phyloP scores from a whole-genome alignment of 2,797 vertebrate genomes.

The Apogon talboti region DNA sequence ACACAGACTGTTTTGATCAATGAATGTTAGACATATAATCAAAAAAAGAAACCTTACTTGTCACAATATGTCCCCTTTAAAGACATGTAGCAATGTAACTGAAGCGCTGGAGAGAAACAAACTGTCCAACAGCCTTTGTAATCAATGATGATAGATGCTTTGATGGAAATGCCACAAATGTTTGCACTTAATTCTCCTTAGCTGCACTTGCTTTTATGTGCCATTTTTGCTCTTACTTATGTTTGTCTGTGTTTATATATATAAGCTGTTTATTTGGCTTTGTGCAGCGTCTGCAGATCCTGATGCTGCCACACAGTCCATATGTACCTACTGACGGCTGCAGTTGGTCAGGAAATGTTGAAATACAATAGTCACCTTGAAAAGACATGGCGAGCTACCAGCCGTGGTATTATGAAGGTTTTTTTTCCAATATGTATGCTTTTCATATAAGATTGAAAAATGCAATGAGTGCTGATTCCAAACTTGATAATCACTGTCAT shows the following conservation, averaged over 20 bases:
- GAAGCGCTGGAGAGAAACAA: background rate
- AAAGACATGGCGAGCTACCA: background rate
- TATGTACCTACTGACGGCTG: background rate
- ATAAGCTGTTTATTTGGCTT: slow-evolving; percentile 11
- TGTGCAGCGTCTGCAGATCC: slow-evolving; percentile 1
- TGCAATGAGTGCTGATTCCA: background rate
- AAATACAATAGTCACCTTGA: background rate
- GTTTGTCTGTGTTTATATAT: slow-evolving; percentile 9
- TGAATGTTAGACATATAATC: too few relatives aligned
- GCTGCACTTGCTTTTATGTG: slow-evolving; percentile 5
- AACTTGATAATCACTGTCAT: slow-evolving; percentile 5
- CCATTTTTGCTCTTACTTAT: slow-evolving; percentile 3
- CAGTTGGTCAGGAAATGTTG: slow-evolving; percentile 1
- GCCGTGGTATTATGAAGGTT: background rate
- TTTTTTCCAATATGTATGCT: slow-evolving; percentile 3
- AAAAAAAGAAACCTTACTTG: too few relatives aligned
- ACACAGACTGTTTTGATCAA: too few relatives aligned
- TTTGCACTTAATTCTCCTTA: slow-evolving; percentile 16
- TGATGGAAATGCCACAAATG: background rate
- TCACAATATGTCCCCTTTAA: too few relatives aligned
- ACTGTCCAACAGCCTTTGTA: background rate
- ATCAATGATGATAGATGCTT: slow-evolving; percentile 4
- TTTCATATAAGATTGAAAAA: slow-evolving; percentile 7
- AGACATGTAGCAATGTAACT: too few relatives aligned
- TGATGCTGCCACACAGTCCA: slow-evolving; percentile 3